Evolutionary conservation across 92 coral and sea anemone species (phyloP).

Genomic region (Porites evermanni): DNA sequence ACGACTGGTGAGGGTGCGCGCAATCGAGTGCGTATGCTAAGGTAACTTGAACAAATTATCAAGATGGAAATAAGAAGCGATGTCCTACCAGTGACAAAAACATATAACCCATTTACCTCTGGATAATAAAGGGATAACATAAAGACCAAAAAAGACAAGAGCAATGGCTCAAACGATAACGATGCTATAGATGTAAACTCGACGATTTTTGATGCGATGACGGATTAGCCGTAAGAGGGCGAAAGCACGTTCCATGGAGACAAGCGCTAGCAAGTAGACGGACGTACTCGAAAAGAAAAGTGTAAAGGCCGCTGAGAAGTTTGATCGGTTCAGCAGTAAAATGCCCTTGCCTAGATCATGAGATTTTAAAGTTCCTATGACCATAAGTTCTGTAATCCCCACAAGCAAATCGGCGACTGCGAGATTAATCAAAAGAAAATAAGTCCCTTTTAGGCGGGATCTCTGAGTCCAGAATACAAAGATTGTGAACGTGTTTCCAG

Average conservation of each 20-base stretch:
- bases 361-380: neutral
- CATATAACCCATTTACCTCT: neutral
- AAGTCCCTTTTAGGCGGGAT: neutral
- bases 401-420: slow-evolving; percentile 26
- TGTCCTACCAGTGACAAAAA: neutral
- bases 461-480: slow-evolving; percentile 11
- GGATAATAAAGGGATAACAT: neutral
- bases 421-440: slow-evolving; percentile 8
- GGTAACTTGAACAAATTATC: neutral
- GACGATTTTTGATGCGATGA: slow-evolving; percentile 1
- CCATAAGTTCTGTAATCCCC: neutral
- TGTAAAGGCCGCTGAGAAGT: neutral
- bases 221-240: slow-evolving; percentile 20
- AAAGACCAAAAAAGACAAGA: neutral
- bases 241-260: slow-evolving; percentile 16
- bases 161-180: neutral
- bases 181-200: neutral
- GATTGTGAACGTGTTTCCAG: slow-evolving; percentile 10
- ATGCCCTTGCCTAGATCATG: too few species aligned
- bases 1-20: neutral
- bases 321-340: too few species aligned
- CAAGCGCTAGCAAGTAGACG: neutral
- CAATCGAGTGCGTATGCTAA: slow-evolving; percentile 13
- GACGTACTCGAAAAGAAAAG: neutral
- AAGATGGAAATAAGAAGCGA: neutral